phyloP scores from a whole-genome alignment of 2,113 vertebrate genomes.

The Nothoprocta perdicaria region DNA sequence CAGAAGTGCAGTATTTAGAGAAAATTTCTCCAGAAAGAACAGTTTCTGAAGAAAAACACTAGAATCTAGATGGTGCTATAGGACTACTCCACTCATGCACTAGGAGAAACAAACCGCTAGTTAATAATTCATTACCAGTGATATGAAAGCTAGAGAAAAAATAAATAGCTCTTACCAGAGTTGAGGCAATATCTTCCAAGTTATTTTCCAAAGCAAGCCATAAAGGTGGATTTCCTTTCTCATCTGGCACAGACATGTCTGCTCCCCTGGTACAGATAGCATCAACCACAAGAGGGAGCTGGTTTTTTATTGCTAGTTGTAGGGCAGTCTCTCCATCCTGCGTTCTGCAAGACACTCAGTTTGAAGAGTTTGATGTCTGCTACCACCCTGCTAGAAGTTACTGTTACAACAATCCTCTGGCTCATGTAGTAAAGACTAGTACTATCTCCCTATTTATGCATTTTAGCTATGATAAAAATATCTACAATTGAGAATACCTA shows the following conservation, averaged over 20 bases:
- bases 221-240: slow-evolving; percentile 92
- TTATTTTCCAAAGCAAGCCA: slow-evolving; percentile 92
- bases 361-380: neutral
- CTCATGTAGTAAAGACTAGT: neutral
- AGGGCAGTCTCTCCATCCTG: slow-evolving; percentile 93
- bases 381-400: neutral
- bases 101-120: neutral
- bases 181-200: slow-evolving; percentile 96
- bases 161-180: slow-evolving; percentile 83
- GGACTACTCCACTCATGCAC: neutral
- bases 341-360: slow-evolving; percentile 79
- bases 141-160: neutral
- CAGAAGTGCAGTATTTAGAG: neutral
- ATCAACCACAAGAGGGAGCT: slow-evolving; percentile 95
- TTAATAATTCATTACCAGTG: neutral
- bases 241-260: slow-evolving; percentile 95
- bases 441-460: rapidly evolving
- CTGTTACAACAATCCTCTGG: neutral
- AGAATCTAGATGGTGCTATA: neutral
- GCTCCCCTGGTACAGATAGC: slow-evolving; percentile 97
- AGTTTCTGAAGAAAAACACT: neutral
- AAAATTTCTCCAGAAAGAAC: neutral
- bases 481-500: neutral
- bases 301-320: slow-evolving; percentile 94
- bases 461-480: neutral